These are phyloP conservation scores for Poeciliopsis prolifica DNA, from an alignment of 2,113 vertebrate species.

Conservation along the genomic window DNA sequence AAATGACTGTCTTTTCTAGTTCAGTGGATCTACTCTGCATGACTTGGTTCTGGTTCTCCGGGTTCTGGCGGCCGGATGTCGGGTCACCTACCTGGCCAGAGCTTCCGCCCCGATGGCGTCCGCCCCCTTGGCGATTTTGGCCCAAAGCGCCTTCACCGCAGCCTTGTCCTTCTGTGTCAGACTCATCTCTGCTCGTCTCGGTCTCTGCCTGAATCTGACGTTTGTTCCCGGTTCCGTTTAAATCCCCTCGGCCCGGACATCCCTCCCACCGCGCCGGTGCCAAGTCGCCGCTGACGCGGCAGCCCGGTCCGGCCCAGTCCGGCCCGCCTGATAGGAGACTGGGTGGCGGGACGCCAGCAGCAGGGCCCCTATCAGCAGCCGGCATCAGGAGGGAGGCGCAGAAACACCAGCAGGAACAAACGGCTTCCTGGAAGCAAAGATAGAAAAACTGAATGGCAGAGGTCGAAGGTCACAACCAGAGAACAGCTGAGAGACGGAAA, in stretches of 20 bases:
- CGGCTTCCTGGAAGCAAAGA: not conserved
- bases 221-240: conserved; percentile 27
- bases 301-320: not conserved
- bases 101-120: conserved; percentile 39
- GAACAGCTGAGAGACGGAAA: not conserved
- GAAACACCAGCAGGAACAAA: not conserved
- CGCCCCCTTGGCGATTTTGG: conserved; percentile 56
- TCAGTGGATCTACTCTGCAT: no score
- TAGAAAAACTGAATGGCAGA: not conserved
- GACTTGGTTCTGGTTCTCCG: no score
- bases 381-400: conserved; percentile 25
- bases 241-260: conserved; percentile 41
- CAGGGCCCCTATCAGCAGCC: conserved; percentile 37
- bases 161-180: conserved; percentile 69
- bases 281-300: conserved; percentile 35
- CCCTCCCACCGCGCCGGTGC: conserved; percentile 51
- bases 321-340: conserved; percentile 17
- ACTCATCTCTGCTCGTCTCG: conserved; percentile 72
- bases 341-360: conserved; percentile 22
- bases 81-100: conserved; percentile 76
- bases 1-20: no score
- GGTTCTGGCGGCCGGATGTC: no score
- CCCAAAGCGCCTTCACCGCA: conserved; percentile 75
- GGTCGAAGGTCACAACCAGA: not conserved
- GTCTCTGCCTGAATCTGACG: not conserved